Percentiles rank a stretch among this genome's conserved stretches.
Evolutionary conservation across 2,797 vertebrate species (phyloP).

Genomic region (Prunella strophiata): DNA sequence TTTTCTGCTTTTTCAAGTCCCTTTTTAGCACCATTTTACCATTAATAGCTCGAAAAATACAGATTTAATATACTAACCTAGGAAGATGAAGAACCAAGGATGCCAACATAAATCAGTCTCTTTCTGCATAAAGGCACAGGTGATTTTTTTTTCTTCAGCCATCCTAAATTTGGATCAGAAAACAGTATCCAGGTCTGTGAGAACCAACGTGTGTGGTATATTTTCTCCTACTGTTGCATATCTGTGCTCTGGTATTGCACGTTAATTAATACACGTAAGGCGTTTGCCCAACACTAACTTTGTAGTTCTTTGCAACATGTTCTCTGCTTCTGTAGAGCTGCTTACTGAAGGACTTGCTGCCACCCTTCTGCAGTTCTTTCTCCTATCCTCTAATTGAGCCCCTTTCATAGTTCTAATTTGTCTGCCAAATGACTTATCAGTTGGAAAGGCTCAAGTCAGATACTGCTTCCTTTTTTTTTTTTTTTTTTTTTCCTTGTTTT

Average conservation of each 20-base stretch:
- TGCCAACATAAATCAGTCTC: not conserved
- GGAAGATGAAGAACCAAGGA: not conserved
- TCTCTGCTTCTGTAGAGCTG: constrained; percentile 58
- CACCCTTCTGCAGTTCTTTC: constrained; percentile 67
- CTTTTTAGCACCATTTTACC: not conserved
- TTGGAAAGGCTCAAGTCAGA: constrained; percentile 42
- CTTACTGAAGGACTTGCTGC: constrained; percentile 68
- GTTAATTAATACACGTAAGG: constrained; percentile 46
- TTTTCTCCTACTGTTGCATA: constrained; percentile 29
- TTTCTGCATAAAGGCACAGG: not conserved
- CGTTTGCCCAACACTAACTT: constrained; percentile 56
- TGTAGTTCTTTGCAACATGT: constrained; percentile 58
- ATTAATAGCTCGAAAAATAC: not conserved
- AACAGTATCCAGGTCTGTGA: not conserved
- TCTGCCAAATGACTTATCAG: constrained; percentile 55
- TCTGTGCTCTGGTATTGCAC: not conserved
- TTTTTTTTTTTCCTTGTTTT: constrained; percentile 18
- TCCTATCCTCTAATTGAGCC: constrained; percentile 67
- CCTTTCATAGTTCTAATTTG: constrained; percentile 52
- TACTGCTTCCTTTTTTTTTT: constrained; percentile 36
- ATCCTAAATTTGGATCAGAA: not conserved
- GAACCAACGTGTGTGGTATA: constrained; percentile 57
- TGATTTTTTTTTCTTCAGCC: not conserved
- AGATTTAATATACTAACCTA: not conserved
- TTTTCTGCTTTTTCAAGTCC: not conserved